These are phyloP conservation scores for Canis aureus DNA, from an alignment of 2,113 vertebrate species.

Conservation along the genomic window DNA sequence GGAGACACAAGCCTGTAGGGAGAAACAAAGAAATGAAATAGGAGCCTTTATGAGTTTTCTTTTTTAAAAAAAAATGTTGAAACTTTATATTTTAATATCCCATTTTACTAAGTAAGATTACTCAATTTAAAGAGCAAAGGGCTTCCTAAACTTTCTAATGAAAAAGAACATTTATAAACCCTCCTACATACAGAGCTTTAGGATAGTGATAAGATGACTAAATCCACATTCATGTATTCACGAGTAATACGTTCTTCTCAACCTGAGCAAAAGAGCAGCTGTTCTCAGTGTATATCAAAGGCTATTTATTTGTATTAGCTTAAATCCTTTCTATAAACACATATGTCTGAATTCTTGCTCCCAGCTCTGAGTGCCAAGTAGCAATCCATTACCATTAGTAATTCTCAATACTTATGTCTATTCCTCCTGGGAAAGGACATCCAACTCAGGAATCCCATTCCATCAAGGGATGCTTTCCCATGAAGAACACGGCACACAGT, in stretches of 20 bases:
- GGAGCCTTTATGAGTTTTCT: background rate
- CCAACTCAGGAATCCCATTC: constrained; percentile 52
- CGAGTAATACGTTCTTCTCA: constrained; percentile 45
- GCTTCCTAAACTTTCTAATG: background rate
- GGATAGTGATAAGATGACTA: constrained; percentile 1
- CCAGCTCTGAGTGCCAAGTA: constrained; percentile 60
- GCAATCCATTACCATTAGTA: constrained; percentile 70
- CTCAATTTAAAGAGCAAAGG: constrained; percentile 5
- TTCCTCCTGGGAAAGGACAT: constrained; percentile 68
- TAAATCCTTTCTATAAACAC: constrained; percentile 73
- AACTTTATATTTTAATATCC: constrained; percentile 7
- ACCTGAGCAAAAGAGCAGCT: constrained; percentile 64
- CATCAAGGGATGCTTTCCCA: constrained; percentile 44
- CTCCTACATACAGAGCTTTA: background rate
- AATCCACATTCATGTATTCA: background rate
- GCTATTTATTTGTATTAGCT: constrained; percentile 72
- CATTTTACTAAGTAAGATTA: constrained; percentile 2
- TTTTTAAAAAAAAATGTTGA: background rate
- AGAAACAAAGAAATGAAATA: background rate
- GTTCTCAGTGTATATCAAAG: constrained; percentile 56
- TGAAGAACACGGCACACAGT: background rate
- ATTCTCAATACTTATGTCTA: constrained; percentile 74
- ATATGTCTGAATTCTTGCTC: constrained; percentile 71
- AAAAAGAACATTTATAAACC: constrained; percentile 47
- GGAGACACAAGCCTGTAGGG: constrained; percentile 89